phyloP scores from a whole-genome alignment of 1,140 invertebrate genomes.

The Drosophila guanche region DNA sequence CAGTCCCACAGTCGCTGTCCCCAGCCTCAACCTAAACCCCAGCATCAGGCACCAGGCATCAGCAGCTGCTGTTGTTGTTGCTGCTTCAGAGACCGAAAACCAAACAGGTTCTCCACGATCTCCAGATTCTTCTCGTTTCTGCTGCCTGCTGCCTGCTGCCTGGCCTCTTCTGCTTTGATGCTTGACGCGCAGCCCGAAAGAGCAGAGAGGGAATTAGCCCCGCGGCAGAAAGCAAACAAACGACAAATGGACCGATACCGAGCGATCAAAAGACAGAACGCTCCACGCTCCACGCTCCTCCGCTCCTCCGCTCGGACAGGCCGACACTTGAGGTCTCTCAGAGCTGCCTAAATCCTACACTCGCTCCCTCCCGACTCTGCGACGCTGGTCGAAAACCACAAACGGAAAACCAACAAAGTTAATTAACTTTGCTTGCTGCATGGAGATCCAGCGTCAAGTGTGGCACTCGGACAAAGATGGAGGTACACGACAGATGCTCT shows the following conservation, averaged over 20 bases:
- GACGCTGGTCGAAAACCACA: constrained; percentile 19
- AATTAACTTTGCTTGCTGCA: constrained; percentile 70
- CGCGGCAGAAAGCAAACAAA: constrained; percentile 78
- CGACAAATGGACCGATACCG: constrained; percentile 81
- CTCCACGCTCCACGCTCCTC: constrained; percentile 10
- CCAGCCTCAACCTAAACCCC: constrained; percentile 31
- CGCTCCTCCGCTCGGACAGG: constrained; percentile 35
- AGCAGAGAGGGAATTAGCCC: constrained; percentile 60
- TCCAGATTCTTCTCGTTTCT: constrained; percentile 53
- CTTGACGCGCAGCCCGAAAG: constrained; percentile 28
- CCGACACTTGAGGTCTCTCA: constrained; percentile 25
- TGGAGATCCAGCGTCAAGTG: constrained; percentile 28
- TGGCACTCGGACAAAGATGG: not conserved
- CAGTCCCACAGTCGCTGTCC: constrained; percentile 24
- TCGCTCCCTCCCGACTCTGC: constrained; percentile 5
- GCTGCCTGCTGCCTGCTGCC: constrained; percentile 4
- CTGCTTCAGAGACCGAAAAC: constrained; percentile 25
- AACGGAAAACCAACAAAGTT: constrained; percentile 75
- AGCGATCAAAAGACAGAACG: constrained; percentile 78
- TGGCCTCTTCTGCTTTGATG: constrained; percentile 10
- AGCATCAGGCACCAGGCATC: constrained; percentile 44
- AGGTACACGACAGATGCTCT: not conserved
- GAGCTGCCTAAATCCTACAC: constrained; percentile 23
- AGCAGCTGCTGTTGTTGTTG: constrained; percentile 42
- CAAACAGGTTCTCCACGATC: constrained; percentile 50